phyloP scores from a whole-genome alignment of 1,140 invertebrate genomes.

The Drosophila azteca region DNA sequence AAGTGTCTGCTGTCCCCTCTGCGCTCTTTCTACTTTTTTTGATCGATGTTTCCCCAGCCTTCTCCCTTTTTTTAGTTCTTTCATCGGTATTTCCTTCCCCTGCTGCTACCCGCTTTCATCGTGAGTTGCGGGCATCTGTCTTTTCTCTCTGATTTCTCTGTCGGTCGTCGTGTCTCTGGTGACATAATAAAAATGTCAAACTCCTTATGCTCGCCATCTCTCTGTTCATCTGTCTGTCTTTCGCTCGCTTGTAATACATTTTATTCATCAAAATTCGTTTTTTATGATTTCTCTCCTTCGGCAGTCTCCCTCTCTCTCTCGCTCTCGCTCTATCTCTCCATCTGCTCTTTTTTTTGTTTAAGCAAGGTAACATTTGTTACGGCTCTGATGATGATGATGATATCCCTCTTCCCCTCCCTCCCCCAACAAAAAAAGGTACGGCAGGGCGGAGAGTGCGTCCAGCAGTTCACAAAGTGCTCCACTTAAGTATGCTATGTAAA shows the following conservation, averaged over 20 bases:
- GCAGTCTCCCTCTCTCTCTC: constrained; percentile 8
- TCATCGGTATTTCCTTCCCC: too few relatives aligned
- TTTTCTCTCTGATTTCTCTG: constrained; percentile 25
- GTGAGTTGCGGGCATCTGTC: neutral
- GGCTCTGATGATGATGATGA: constrained; percentile 63
- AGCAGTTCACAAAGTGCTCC: constrained; percentile 74
- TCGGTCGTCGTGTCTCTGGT: constrained; percentile 23
- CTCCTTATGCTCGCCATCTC: constrained; percentile 47
- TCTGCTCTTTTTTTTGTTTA: constrained; percentile 20
- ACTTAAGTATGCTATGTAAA: constrained; percentile 82
- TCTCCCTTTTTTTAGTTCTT: too few relatives aligned
- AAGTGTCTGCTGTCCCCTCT: too few relatives aligned
- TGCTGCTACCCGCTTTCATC: too few relatives aligned
- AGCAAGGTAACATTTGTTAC: constrained; percentile 59
- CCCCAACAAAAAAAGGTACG: too few relatives aligned
- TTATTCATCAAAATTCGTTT: constrained; percentile 75
- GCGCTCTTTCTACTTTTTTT: too few relatives aligned
- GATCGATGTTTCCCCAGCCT: too few relatives aligned
- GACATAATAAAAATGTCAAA: constrained; percentile 81
- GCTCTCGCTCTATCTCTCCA: constrained; percentile 40
- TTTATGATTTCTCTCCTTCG: constrained; percentile 32
- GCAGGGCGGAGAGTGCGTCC: too few relatives aligned
- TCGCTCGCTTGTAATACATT: constrained; percentile 75
- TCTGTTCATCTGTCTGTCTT: too few relatives aligned
- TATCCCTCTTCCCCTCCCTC: constrained; percentile 17